Conservation (phyloP, 1,140 invertebrate genomes). For the Drosophila sp. region DNA sequence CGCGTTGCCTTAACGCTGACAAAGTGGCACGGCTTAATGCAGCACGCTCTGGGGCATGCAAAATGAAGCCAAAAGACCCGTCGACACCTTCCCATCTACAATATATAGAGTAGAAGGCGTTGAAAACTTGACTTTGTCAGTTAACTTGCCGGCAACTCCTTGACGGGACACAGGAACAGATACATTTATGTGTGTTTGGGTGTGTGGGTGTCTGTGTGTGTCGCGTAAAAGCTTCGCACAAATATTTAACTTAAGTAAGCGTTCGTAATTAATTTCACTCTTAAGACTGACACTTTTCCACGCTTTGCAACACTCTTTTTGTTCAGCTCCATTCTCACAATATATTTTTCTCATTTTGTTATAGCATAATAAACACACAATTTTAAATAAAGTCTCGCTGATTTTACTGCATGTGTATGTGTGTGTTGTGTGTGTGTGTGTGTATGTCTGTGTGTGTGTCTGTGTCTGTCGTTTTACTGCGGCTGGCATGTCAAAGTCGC, state of each 20-base stretch:
- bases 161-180: neutral
- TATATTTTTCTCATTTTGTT: slow-evolving; percentile 33
- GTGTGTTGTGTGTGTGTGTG: slow-evolving; percentile 6
- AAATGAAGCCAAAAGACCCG: slow-evolving; percentile 53
- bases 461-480: slow-evolving; percentile 6
- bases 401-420: slow-evolving; percentile 16
- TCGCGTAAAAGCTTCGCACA: slow-evolving; percentile 55
- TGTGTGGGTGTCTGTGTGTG: slow-evolving; percentile 14
- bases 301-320: too few species aligned
- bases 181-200: neutral
- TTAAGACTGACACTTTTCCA: slow-evolving; percentile 76
- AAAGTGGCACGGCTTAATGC: slow-evolving; percentile 72
- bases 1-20: slow-evolving; percentile 60
- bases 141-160: slow-evolving; percentile 25
- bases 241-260: slow-evolving; percentile 82
- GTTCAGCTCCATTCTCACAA: neutral
- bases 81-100: slow-evolving; percentile 3
- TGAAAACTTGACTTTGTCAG: slow-evolving; percentile 51
- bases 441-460: slow-evolving; percentile 9
- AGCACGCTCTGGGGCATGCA: slow-evolving; percentile 55
- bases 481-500: slow-evolving; percentile 26
- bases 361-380: slow-evolving; percentile 79
- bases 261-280: slow-evolving; percentile 79
- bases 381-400: slow-evolving; percentile 70
- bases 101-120: slow-evolving; percentile 25